These are phyloP conservation scores for Drosophila setifemur DNA, from an alignment of 1,140 invertebrate genomes.

Conservation along the genomic window DNA sequence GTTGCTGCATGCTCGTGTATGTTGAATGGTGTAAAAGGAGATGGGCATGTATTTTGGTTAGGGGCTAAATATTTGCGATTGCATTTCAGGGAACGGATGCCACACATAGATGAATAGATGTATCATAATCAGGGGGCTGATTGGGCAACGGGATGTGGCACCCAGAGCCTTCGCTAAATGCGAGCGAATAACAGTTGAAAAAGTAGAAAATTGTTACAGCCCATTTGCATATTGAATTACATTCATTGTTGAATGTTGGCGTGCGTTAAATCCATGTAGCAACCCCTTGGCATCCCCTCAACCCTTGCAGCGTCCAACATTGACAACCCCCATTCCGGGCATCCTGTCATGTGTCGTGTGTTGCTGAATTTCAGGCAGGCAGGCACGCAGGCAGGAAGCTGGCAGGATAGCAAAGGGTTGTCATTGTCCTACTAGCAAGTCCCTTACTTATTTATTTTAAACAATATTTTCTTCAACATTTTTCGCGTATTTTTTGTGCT, in stretches of 20 bases:
- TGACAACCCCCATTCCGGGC: not conserved
- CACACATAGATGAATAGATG: not conserved
- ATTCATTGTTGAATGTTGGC: conserved; percentile 70
- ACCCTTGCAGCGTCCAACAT: not conserved
- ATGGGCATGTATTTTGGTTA: conserved; percentile 51
- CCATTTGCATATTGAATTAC: conserved; percentile 80
- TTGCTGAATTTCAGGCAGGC: not conserved
- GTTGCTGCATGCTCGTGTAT: too few relatives aligned
- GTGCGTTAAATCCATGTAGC: conserved; percentile 35
- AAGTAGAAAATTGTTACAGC: conserved; percentile 65
- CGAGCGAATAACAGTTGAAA: conserved; percentile 22
- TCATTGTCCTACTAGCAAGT: conserved; percentile 14
- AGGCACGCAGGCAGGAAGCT: too few relatives aligned
- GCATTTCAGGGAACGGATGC: conserved; percentile 4
- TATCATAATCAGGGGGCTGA: conserved; percentile 7
- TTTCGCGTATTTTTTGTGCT: conserved; percentile 41
- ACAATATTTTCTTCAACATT: not conserved
- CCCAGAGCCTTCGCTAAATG: not conserved
- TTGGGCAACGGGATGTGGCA: conserved; percentile 1
- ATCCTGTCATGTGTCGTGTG: conserved; percentile 27
- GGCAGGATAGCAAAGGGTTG: conserved; percentile 14
- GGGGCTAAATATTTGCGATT: conserved; percentile 53
- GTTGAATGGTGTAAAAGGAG: conserved; percentile 3
- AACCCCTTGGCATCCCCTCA: not conserved
- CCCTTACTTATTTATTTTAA: conserved; percentile 25